A percentile compares a stretch with the other conserved stretches of the same genome.
phyloP scores from a whole-genome alignment of 2,797 vertebrate species.

The Enteromius radiatus region DNA sequence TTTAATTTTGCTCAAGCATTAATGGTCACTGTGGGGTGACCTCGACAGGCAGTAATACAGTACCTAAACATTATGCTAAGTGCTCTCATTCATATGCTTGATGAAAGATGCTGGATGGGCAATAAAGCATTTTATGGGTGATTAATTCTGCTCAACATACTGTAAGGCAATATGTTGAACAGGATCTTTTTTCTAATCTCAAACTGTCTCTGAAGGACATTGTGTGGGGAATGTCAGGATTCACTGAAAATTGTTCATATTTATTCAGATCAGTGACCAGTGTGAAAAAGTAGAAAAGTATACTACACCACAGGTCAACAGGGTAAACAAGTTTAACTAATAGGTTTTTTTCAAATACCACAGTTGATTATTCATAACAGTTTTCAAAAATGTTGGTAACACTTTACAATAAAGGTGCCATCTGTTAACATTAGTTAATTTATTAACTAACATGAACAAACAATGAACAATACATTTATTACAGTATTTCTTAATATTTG shows the following conservation, averaged over 20 bases:
- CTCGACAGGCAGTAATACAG: constrained; percentile 68
- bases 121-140: constrained; percentile 73
- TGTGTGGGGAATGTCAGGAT: constrained; percentile 46
- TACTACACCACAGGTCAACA: neutral
- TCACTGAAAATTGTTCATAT: constrained; percentile 61
- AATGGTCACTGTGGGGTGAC: constrained; percentile 72
- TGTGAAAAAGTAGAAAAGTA: neutral
- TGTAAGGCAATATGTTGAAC: constrained; percentile 70
- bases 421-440: too few relatives aligned
- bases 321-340: neutral
- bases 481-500: too few relatives aligned
- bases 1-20: constrained; percentile 75
- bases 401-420: too few relatives aligned
- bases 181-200: constrained; percentile 64
- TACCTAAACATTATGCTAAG: constrained; percentile 76
- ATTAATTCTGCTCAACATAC: constrained; percentile 74
- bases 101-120: constrained; percentile 66
- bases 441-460: too few relatives aligned
- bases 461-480: too few relatives aligned
- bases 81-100: constrained; percentile 68
- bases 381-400: too few relatives aligned
- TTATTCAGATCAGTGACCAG: constrained; percentile 21
- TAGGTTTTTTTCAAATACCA: neutral
- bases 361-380: neutral
- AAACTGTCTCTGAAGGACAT: constrained; percentile 59